Evolutionary conservation across 2,888 invertebrate species (phyloP).

Genomic region (Hylaea fasciaria): DNA sequence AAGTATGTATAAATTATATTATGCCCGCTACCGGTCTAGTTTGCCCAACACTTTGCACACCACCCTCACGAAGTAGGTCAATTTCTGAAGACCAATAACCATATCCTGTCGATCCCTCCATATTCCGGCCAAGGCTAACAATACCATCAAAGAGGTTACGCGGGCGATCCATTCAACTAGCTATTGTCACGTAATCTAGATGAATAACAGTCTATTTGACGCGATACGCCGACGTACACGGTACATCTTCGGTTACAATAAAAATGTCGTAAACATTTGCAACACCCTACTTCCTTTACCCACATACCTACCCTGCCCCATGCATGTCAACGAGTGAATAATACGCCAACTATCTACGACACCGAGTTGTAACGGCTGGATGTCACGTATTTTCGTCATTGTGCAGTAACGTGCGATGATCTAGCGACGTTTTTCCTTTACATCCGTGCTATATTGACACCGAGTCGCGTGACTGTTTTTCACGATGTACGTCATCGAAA

Average conservation of each 20-base stretch:
- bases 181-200: constrained; percentile 38
- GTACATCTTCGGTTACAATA: constrained; percentile 10
- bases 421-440: no score
- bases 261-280: constrained; percentile 23
- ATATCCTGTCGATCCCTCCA: constrained; percentile 20
- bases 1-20: no score
- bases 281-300: constrained; percentile 7
- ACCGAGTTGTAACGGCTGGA: constrained; percentile 3
- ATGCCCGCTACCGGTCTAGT: no score
- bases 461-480: no score
- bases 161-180: constrained; percentile 23
- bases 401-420: background rate
- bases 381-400: constrained; percentile 11
- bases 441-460: no score
- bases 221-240: constrained; percentile 7
- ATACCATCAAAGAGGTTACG: constrained; percentile 28
- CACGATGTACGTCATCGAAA: no score
- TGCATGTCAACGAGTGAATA: background rate
- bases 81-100: constrained; percentile 8
- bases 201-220: constrained; percentile 21
- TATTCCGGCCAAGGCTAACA: constrained; percentile 34
- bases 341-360: background rate
- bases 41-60: no score
- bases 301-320: background rate
- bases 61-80: constrained; percentile 14